These are phyloP conservation scores for Drosophila tristis DNA, from an alignment of 1,140 invertebrate species.

Conservation along the genomic window DNA sequence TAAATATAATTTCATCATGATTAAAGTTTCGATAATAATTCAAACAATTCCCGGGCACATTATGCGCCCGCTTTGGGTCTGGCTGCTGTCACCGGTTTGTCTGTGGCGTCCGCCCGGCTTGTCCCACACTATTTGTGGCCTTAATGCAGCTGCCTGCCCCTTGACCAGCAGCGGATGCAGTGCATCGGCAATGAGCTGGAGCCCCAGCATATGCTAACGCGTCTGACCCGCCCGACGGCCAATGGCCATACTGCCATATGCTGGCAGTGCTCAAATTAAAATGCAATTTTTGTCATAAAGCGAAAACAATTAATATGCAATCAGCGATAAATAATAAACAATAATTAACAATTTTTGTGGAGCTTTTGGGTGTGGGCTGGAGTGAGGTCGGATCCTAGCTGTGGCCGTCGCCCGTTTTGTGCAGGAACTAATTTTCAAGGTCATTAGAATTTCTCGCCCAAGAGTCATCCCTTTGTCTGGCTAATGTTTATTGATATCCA, in stretches of 20 bases:
- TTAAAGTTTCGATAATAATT: too few relatives aligned
- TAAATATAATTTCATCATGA: too few relatives aligned
- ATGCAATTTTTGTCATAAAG: slow-evolving; percentile 58
- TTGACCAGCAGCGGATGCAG: slow-evolving; percentile 51
- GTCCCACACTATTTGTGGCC: slow-evolving; percentile 39
- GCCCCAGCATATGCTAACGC: slow-evolving; percentile 44
- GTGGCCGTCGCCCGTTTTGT: slow-evolving; percentile 1
- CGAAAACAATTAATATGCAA: slow-evolving; percentile 64
- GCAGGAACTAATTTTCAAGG: slow-evolving; percentile 84
- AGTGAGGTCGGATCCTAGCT: neutral
- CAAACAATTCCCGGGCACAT: too few relatives aligned
- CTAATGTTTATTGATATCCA: slow-evolving; percentile 79
- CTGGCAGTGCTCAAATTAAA: slow-evolving; percentile 54
- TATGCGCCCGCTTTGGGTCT: too few relatives aligned
- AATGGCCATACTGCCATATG: slow-evolving; percentile 34
- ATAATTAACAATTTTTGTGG: slow-evolving; percentile 64
- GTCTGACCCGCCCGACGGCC: neutral
- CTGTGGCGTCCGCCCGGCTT: neutral
- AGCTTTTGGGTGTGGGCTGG: neutral
- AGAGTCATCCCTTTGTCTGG: slow-evolving; percentile 68
- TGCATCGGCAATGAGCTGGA: slow-evolving; percentile 33
- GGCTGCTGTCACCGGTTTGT: neutral
- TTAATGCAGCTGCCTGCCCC: slow-evolving; percentile 58
- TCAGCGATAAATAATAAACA: slow-evolving; percentile 68
- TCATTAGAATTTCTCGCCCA: slow-evolving; percentile 70